Percentiles rank a stretch among this genome's conserved stretches.
Evolutionary conservation across 2,113 vertebrate species (phyloP).

Genomic region (Neodon shergylaensis): DNA sequence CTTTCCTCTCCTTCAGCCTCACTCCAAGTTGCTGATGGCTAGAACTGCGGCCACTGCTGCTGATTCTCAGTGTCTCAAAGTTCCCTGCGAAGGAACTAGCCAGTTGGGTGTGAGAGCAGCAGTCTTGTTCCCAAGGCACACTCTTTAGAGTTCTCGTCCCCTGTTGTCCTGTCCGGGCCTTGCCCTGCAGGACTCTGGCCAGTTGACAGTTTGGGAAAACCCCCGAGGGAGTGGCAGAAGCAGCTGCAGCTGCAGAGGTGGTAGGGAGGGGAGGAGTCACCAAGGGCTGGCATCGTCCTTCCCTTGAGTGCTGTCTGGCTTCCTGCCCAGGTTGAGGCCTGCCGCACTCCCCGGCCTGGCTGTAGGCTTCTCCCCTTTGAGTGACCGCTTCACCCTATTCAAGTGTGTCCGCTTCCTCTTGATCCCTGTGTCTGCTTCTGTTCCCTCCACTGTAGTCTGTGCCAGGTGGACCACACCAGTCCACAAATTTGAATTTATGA

Average conservation of each 20-base stretch:
- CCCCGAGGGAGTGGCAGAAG: not conserved
- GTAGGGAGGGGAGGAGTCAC: not conserved
- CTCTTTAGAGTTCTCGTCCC: not conserved
- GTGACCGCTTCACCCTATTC: not conserved
- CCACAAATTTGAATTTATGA: not conserved
- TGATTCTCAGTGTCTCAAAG: not conserved
- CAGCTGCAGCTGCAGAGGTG: not conserved
- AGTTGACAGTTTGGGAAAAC: constrained; percentile 41
- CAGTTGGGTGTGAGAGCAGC: not conserved
- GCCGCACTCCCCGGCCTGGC: not conserved
- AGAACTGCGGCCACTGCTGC: not conserved
- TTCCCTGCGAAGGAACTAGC: not conserved
- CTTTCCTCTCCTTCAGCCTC: not conserved
- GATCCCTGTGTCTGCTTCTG: too few relatives aligned
- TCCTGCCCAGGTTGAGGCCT: not conserved
- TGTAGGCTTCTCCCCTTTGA: not conserved
- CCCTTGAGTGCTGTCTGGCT: not conserved
- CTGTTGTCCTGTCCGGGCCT: not conserved
- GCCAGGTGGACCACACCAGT: not conserved
- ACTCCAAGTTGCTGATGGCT: rapidly evolving
- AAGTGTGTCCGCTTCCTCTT: not conserved
- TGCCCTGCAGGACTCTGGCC: not conserved
- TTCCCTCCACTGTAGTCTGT: not conserved
- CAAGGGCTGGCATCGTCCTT: not conserved
- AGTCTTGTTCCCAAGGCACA: not conserved